Conservation (phyloP, 1,140 invertebrate species). For the Contarinia nasturtii region DNA sequence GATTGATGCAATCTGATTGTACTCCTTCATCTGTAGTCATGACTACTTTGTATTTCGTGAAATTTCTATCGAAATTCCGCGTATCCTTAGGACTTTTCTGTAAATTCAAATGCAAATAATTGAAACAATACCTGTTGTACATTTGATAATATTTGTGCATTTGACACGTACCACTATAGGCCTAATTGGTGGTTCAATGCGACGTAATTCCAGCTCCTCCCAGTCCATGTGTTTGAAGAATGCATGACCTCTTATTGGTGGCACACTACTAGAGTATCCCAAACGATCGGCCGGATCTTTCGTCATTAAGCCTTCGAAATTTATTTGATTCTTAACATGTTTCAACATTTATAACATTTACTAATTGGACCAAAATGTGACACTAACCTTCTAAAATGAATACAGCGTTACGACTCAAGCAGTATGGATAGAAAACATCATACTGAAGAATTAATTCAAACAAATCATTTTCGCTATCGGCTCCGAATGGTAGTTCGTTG, state of each 20-base stretch:
- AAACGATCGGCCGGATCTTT: slow-evolving; percentile 92
- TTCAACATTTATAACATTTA: background rate
- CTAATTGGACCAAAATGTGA: slow-evolving; percentile 9
- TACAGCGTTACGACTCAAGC: slow-evolving; percentile 90
- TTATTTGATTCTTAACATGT: slow-evolving; percentile 1
- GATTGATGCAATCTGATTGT: slow-evolving; percentile 79
- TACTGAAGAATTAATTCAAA: slow-evolving; percentile 98
- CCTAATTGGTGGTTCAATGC: slow-evolving; percentile 90
- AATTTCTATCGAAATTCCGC: slow-evolving; percentile 97
- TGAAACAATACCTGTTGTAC: background rate
- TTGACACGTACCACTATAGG: slow-evolving; percentile 82
- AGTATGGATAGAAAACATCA: slow-evolving; percentile 95
- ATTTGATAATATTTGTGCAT: background rate
- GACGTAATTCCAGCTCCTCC: slow-evolving; percentile 75
- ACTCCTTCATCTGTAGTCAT: slow-evolving; percentile 78
- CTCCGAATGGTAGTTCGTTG: slow-evolving; percentile 96
- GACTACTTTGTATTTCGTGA: slow-evolving; percentile 93
- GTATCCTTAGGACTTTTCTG: slow-evolving; percentile 96
- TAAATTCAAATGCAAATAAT: slow-evolving; percentile 8
- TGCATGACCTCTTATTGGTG: slow-evolving; percentile 75
- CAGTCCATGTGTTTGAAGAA: slow-evolving; percentile 96
- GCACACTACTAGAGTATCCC: slow-evolving; percentile 65
- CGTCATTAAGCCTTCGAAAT: slow-evolving; percentile 93
- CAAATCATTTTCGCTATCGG: slow-evolving; percentile 97
- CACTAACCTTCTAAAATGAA: too few relatives aligned